These are phyloP conservation scores for Macaca nemestrina DNA, from an alignment of 2,113 vertebrate genomes.

Conservation along the genomic window DNA sequence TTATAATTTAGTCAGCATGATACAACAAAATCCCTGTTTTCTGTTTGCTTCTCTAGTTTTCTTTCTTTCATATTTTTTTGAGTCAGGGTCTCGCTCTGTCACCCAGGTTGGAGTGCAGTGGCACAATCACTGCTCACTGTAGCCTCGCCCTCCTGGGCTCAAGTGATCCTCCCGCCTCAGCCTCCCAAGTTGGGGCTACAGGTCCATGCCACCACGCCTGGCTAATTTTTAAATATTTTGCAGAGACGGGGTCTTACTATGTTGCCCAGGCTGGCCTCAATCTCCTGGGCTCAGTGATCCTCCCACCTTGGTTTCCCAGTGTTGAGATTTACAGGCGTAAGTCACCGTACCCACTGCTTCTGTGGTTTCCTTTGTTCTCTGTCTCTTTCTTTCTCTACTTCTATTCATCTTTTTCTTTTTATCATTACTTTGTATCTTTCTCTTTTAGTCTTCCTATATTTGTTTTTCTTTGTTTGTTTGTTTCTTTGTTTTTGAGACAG, in stretches of 20 bases:
- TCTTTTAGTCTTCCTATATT: neutral
- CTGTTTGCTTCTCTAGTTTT: neutral
- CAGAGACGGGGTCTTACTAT: too few species aligned
- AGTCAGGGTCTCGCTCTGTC: neutral
- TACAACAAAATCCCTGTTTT: neutral
- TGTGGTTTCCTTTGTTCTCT: too few species aligned
- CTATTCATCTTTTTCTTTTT: neutral
- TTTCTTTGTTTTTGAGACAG: too few species aligned
- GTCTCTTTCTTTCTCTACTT: neutral
- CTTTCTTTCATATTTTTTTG: neutral
- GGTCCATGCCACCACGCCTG: too few species aligned
- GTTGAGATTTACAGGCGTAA: neutral
- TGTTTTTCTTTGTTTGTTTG: too few species aligned
- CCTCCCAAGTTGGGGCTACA: too few species aligned
- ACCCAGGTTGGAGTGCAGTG: neutral
- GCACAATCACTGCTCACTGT: neutral
- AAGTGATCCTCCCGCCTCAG: too few species aligned
- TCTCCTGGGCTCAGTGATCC: neutral
- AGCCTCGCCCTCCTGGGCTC: too few species aligned
- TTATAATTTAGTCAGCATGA: neutral
- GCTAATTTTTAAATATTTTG: too few species aligned
- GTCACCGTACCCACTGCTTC: too few species aligned
- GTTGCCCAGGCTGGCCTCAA: neutral
- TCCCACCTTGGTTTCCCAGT: neutral
- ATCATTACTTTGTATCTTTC: neutral